A percentile compares a stretch with the other conserved stretches of the same genome.
These are phyloP conservation scores for Ecliptopera silaceata DNA, from an alignment of 2,888 invertebrate genomes.

Conservation along the genomic window DNA sequence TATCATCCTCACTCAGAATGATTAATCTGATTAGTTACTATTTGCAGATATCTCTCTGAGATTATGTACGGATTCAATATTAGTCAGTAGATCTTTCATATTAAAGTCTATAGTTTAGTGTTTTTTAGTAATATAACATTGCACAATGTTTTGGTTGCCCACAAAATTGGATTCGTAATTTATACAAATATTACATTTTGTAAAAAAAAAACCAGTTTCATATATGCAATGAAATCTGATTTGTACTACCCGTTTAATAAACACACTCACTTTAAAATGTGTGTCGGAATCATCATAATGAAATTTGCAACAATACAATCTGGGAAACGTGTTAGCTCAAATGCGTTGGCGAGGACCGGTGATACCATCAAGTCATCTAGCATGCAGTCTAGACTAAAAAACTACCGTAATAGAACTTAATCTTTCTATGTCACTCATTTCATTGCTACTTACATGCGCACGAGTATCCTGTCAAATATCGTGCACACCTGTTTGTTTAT, in stretches of 20 bases:
- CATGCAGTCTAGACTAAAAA: slow-evolving; percentile 49
- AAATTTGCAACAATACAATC: slow-evolving; percentile 40
- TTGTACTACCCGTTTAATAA: slow-evolving; percentile 25
- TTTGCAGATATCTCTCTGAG: background rate
- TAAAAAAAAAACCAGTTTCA: no score
- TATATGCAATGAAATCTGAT: background rate
- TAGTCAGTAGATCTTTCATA: background rate
- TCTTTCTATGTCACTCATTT: slow-evolving; percentile 46
- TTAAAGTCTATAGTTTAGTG: background rate
- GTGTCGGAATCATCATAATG: slow-evolving; percentile 27
- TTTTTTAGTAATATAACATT: no score
- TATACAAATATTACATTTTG: no score
- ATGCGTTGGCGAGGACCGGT: slow-evolving; percentile 47
- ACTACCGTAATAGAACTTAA: slow-evolving; percentile 45
- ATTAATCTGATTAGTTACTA: slow-evolving; percentile 38
- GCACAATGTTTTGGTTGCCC: no score
- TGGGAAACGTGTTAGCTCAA: slow-evolving; percentile 46
- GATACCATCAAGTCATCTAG: slow-evolving; percentile 45
- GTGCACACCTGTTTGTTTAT: slow-evolving; percentile 53
- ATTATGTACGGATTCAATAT: background rate
- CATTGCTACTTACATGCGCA: slow-evolving; percentile 33
- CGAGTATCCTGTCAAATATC: slow-evolving; percentile 50
- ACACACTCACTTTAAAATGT: slow-evolving; percentile 19
- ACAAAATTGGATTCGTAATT: no score
- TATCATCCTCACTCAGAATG: slow-evolving; percentile 29